Evolutionary conservation across 2,888 invertebrate species (phyloP), one percentile per base, ranked within the genome.

Genomic region (Globia sparganii): DNA sequence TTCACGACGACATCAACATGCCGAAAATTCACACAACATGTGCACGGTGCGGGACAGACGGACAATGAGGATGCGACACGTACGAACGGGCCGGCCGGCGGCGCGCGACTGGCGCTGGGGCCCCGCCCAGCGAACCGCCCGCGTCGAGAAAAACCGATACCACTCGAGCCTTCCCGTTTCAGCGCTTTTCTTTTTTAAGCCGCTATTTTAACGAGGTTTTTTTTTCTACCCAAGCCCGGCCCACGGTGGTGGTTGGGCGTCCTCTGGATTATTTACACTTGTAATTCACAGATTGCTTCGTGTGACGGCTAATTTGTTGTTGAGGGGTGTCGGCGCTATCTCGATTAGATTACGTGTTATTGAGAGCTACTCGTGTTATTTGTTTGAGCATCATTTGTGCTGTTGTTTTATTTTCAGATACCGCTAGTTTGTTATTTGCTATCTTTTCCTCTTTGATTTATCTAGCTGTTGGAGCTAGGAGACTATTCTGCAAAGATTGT

Each of bases 81-180:
- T 97, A 92, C 96, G 94, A 91, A 93, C 97, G 91, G 92, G 97
- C 97, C 97, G 97, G 96, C 97, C 96, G 97, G 96, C 97, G 97
- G 97, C 97, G 97, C 97, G 97, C 95, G 97, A 97, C 97, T 97
- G 94, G 71, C 90, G 87, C 81, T 91, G 91, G 92, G 80, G 96
- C 96, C 96, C 96, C 96, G 96, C 95, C 96, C 95, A 95, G 92
- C 94, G 96, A 91, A 95, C 94, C 95, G 95, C 96, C 95, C 94
- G 95, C 94, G 91, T 91, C 90, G 94, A 93, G 96, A 96, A 96
- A 96, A 96, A 95, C 96, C 96, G 96, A 96, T 94, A 95, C 95
- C 95, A 94, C 91, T 94, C 94, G 95, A 95, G 94, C 95, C 95
- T 95, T 95, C 95, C 96, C 96, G 95, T 95, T 96, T 96, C 96